Percentiles rank a stretch among this genome's conserved stretches.
Conservation (phyloP, 2,888 invertebrate genomes). For the Notodonta ziczac region DNA sequence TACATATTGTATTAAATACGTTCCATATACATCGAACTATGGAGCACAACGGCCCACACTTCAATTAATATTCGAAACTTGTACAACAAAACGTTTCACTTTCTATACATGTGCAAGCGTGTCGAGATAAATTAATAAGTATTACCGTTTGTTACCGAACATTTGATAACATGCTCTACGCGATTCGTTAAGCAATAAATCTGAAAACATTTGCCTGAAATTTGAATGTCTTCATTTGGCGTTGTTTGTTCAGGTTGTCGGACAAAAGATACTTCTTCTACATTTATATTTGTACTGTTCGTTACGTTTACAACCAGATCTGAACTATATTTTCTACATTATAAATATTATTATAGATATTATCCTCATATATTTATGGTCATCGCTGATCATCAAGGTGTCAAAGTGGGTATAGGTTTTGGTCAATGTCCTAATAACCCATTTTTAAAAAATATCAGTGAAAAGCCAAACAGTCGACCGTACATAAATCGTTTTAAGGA, state of each 20-base stretch:
- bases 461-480: background rate
- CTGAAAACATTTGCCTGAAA: background rate
- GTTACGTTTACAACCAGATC: background rate
- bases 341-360: no score
- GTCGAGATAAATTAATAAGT: slow-evolving; percentile 31
- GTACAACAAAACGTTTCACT: slow-evolving; percentile 68
- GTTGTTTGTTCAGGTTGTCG: background rate
- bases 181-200: slow-evolving; percentile 1
- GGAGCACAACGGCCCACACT: slow-evolving; percentile 49
- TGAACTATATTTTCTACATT: background rate
- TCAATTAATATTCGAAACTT: slow-evolving; percentile 62
- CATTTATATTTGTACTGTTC: background rate
- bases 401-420: background rate
- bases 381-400: background rate
- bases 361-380: background rate
- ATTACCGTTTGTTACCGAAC: slow-evolving; percentile 11
- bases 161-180: slow-evolving; percentile 11
- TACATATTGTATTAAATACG: slow-evolving; percentile 12
- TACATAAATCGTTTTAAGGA: background rate
- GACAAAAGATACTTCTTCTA: background rate
- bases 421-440: background rate
- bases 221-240: background rate
- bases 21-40: slow-evolving; percentile 36
- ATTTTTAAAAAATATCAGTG: background rate
- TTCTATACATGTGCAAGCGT: slow-evolving; percentile 46